Percentiles rank a stretch among this genome's conserved stretches.
These are phyloP conservation scores for Liasis olivaceus DNA, from an alignment of 2,797 vertebrate genomes.

Conservation along the genomic window DNA sequence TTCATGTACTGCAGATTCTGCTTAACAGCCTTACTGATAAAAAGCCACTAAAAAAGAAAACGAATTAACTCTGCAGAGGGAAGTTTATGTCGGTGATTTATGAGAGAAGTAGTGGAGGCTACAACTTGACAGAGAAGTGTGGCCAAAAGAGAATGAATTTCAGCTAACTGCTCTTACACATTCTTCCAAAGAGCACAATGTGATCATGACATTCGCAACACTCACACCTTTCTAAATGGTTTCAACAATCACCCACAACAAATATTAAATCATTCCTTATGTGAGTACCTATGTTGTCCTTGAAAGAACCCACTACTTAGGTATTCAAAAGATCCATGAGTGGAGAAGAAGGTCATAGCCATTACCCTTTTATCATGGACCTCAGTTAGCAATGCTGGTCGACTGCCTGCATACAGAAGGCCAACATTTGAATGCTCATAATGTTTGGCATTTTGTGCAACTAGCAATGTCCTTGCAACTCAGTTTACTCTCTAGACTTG, in stretches of 20 bases:
- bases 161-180: background rate
- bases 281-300: background rate
- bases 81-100: constrained; percentile 4
- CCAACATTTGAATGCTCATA: background rate
- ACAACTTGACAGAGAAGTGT: background rate
- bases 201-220: background rate
- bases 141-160: background rate
- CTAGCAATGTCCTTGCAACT: background rate
- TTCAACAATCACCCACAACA: background rate
- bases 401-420: background rate
- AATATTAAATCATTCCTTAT: background rate
- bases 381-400: background rate
- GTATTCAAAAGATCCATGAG: background rate
- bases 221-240: constrained; percentile 5
- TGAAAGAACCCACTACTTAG: background rate
- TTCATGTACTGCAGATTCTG: constrained; percentile 19
- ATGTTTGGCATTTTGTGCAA: background rate
- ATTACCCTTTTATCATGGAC: background rate
- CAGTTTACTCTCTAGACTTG: background rate
- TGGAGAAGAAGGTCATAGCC: background rate
- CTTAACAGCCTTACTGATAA: constrained; percentile 3
- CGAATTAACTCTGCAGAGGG: constrained; percentile 25
- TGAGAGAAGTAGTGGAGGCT: background rate
- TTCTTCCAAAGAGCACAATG: background rate
- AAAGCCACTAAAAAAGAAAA: background rate